Conservation (phyloP, 2,113 vertebrate species). For the Microtus oregoni region DNA sequence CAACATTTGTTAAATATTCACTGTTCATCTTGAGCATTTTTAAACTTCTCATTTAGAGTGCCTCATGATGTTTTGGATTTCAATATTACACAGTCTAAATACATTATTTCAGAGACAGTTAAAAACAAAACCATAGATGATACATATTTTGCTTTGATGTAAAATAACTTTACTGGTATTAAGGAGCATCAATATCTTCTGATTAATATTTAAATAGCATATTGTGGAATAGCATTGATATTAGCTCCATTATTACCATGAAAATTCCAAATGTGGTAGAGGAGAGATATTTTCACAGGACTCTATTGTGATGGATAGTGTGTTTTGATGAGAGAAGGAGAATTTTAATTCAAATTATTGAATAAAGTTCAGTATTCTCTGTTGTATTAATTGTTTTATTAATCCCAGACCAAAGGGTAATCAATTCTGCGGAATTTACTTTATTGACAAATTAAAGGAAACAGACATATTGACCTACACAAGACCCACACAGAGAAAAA, state of each 20-base stretch:
- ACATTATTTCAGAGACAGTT: background rate
- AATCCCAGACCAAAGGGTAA: conserved; percentile 21
- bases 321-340: background rate
- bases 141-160: background rate
- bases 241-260: background rate
- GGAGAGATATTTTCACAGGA: background rate
- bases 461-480: background rate
- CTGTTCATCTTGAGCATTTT: background rate
- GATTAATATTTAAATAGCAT: background rate
- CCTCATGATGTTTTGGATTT: background rate
- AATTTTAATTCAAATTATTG: background rate
- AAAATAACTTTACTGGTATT: conserved; percentile 11
- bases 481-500: background rate
- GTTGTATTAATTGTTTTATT: background rate
- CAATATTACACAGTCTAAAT: background rate
- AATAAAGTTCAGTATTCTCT: background rate
- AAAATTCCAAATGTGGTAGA: conserved; percentile 6
- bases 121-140: background rate
- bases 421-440: conserved; percentile 63
- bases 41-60: background rate
- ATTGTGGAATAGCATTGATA: background rate
- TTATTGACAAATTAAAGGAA: conserved; percentile 72
- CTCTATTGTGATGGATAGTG: background rate
- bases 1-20: background rate
- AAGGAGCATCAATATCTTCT: background rate